Percentiles rank a stretch among this genome's conserved stretches.
These are phyloP conservation scores for Sciurus vulgaris DNA, from an alignment of 2,797 vertebrate genomes.

Conservation along the genomic window DNA sequence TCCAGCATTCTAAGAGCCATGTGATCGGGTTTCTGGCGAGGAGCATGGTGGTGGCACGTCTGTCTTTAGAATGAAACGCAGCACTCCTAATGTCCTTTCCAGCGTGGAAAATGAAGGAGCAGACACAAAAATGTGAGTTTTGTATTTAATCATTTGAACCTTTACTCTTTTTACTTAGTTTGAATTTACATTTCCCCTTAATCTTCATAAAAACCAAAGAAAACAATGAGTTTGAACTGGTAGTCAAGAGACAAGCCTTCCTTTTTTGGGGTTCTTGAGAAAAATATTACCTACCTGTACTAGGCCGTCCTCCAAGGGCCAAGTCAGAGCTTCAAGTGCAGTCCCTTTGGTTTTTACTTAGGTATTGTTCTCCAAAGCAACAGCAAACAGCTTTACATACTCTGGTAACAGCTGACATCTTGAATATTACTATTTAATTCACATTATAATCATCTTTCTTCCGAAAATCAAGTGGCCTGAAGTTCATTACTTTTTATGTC, in stretches of 20 bases:
- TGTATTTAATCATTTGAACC: not conserved
- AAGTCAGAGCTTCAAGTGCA: constrained; percentile 15
- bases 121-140: not conserved
- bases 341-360: constrained; percentile 46
- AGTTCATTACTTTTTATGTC: not conserved
- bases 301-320: not conserved
- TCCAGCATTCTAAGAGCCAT: not conserved
- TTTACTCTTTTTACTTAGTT: not conserved
- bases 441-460: not conserved
- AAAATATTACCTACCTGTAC: not conserved
- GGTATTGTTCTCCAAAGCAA: constrained; percentile 27
- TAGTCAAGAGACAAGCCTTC: not conserved
- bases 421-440: constrained; percentile 40
- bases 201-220: not conserved
- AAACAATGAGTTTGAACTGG: not conserved
- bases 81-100: not conserved
- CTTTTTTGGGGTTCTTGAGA: not conserved
- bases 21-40: not conserved
- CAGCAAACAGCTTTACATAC: not conserved
- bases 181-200: not conserved
- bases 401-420: not conserved
- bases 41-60: too few relatives aligned
- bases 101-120: not conserved
- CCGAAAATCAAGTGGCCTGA: constrained; percentile 19
- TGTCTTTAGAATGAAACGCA: not conserved